These are phyloP conservation scores for Xiphophorus maculatus DNA, from an alignment of 2,113 vertebrate genomes.

Conservation along the genomic window DNA sequence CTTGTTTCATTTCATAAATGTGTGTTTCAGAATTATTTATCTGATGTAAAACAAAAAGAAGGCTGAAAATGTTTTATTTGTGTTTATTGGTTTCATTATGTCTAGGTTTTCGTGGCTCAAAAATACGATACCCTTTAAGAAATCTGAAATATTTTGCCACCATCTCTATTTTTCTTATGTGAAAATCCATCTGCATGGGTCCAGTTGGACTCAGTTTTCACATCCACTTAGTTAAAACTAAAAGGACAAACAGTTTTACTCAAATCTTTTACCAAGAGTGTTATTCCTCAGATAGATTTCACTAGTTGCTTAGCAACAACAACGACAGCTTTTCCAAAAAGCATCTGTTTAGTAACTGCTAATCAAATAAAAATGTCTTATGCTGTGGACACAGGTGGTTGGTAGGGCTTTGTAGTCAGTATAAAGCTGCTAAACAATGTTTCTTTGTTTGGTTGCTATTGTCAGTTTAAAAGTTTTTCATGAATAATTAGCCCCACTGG, in stretches of 20 bases:
- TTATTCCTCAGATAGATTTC: slow-evolving; percentile 58
- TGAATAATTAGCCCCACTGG: neutral
- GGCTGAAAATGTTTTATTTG: neutral
- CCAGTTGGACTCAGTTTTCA: slow-evolving; percentile 15
- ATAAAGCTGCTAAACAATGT: slow-evolving; percentile 30
- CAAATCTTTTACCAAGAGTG: slow-evolving; percentile 64
- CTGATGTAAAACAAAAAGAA: neutral
- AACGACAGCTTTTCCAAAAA: slow-evolving; percentile 73
- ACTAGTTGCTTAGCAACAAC: slow-evolving; percentile 74
- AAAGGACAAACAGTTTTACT: slow-evolving; percentile 67
- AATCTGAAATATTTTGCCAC: slow-evolving; percentile 23
- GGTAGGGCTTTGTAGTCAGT: slow-evolving; percentile 34
- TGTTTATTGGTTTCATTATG: neutral
- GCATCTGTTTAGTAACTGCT: slow-evolving; percentile 66
- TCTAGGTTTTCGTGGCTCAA: neutral
- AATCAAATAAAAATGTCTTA: slow-evolving; percentile 41
- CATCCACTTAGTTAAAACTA: slow-evolving; percentile 41
- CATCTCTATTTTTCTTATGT: slow-evolving; percentile 3
- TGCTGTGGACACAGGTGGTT: slow-evolving; percentile 62
- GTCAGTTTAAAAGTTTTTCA: slow-evolving; percentile 16
- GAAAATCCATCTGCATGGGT: neutral
- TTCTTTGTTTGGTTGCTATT: slow-evolving; percentile 31
- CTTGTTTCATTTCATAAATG: no score
- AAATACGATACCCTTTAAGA: neutral
- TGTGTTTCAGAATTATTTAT: no score